Conservation (phyloP, 2,888 invertebrate genomes). For the Branchellion lobata region DNA sequence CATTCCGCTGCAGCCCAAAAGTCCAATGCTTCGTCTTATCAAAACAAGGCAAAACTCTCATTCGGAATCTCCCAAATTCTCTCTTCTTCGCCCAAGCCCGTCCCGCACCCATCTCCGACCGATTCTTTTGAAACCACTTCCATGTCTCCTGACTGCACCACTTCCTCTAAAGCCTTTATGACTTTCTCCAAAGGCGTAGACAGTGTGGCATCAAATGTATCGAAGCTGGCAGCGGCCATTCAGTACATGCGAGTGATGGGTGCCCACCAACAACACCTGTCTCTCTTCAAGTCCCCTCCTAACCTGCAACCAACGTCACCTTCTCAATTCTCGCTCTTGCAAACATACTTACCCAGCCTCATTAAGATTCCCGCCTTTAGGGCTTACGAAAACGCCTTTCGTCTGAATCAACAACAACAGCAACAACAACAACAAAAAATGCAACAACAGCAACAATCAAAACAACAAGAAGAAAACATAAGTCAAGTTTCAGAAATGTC, state of each 20-base stretch:
- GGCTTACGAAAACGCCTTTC: slow-evolving; percentile 14
- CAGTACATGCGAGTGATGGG: background rate
- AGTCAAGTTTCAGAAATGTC: no score
- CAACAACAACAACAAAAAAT: no score
- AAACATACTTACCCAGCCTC: slow-evolving; percentile 20
- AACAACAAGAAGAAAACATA: background rate
- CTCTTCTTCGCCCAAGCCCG: slow-evolving; percentile 8
- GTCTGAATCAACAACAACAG: slow-evolving; percentile 4
- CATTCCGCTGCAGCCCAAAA: no score
- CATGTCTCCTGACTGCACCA: no score
- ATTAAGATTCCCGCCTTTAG: slow-evolving; percentile 32
- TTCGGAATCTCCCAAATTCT: slow-evolving; percentile 43
- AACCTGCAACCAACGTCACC: background rate
- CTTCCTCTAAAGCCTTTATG: background rate
- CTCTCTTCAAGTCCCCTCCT: background rate
- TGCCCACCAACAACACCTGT: background rate
- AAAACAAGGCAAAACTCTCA: slow-evolving; percentile 32
- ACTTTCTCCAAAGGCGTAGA: background rate
- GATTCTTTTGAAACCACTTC: background rate
- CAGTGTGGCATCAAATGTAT: background rate
- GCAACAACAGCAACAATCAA: background rate
- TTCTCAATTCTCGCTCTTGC: background rate
- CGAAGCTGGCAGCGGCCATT: background rate
- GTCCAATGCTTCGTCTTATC: no score
- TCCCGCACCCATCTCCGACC: background rate